phyloP scores from a whole-genome alignment of 1,140 invertebrate species.

The Lepidurus arcticus region DNA sequence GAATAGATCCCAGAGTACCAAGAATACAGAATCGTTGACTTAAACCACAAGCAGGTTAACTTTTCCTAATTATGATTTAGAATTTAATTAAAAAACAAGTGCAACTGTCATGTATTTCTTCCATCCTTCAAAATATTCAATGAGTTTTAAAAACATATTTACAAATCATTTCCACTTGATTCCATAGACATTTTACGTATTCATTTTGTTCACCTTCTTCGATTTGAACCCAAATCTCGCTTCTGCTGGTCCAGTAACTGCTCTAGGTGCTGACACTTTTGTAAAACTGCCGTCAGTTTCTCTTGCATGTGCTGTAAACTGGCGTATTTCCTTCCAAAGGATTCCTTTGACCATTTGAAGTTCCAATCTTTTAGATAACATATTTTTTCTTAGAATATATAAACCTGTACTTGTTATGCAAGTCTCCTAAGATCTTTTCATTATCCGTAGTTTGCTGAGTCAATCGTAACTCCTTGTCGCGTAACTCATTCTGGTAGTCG shows the following conservation, averaged over 20 bases:
- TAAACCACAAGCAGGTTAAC: too few relatives aligned
- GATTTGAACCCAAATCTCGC: conserved; percentile 52
- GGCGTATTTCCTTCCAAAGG: conserved; percentile 65
- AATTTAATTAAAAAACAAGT: neutral
- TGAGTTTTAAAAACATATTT: neutral
- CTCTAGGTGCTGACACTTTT: conserved; percentile 66
- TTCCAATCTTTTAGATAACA: conserved; percentile 35
- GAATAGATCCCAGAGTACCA: too few relatives aligned
- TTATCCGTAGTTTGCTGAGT: neutral
- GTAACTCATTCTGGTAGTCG: conserved; percentile 37
- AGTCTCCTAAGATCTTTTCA: conserved; percentile 36
- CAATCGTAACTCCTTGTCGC: conserved; percentile 37
- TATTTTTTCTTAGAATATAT: too few relatives aligned
- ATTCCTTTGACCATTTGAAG: conserved; percentile 63
- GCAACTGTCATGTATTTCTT: neutral
- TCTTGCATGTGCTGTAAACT: conserved; percentile 61
- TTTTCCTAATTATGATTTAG: too few relatives aligned
- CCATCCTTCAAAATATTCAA: neutral
- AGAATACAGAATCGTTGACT: too few relatives aligned
- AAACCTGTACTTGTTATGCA: conserved; percentile 27
- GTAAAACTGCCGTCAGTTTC: conserved; percentile 58
- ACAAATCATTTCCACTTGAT: neutral
- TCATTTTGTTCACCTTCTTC: conserved; percentile 24
- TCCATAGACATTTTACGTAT: neutral
- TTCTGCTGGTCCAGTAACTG: conserved; percentile 66